phyloP scores from a whole-genome alignment of 2,888 invertebrate species.

The Thyatira batis region DNA sequence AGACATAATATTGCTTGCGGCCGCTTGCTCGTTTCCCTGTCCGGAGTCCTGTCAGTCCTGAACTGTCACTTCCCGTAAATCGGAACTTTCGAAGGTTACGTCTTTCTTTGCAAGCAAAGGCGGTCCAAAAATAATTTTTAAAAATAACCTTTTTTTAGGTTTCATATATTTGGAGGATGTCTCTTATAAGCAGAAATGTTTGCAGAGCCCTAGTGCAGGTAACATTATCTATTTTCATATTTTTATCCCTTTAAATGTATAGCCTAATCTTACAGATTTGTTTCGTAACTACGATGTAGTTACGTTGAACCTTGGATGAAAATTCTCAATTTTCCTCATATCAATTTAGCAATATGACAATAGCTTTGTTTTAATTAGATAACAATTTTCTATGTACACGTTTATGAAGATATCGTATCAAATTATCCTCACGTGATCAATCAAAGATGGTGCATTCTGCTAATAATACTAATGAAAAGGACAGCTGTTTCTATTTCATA shows the following conservation, averaged over 20 bases:
- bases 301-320: slow-evolving; percentile 17
- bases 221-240: slow-evolving; percentile 14
- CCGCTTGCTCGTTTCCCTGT: no score
- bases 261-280: slow-evolving; percentile 28
- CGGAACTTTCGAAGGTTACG: slow-evolving; percentile 47
- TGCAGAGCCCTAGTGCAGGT: slow-evolving; percentile 71
- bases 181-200: slow-evolving; percentile 68
- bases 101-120: slow-evolving; percentile 40
- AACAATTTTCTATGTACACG: background rate
- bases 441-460: background rate
- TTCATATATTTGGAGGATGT: slow-evolving; percentile 50
- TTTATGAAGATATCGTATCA: background rate
- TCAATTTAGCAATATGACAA: background rate
- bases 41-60: no score
- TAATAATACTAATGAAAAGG: background rate
- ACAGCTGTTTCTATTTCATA: background rate
- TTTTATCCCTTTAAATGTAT: slow-evolving; percentile 7
- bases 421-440: background rate
- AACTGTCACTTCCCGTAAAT: slow-evolving; percentile 37
- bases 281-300: slow-evolving; percentile 62
- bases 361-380: background rate
- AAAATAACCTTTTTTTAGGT: slow-evolving; percentile 49
- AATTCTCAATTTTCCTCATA: slow-evolving; percentile 11
- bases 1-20: no score
- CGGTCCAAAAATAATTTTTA: slow-evolving; percentile 63